phyloP scores from a whole-genome alignment of 2,113 vertebrate genomes.

The Rhea americana region DNA sequence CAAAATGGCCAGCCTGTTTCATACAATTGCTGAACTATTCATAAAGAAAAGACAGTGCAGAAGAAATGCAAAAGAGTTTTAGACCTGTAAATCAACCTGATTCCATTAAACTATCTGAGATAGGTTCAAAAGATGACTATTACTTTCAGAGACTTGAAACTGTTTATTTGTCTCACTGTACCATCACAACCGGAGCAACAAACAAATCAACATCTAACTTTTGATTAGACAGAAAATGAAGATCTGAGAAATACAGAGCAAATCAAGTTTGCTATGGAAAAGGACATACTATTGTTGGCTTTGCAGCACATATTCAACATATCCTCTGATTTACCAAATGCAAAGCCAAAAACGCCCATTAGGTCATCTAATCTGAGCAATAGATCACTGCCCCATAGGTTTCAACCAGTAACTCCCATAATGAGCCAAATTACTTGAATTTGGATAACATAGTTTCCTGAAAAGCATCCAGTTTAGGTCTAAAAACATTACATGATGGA shows the following conservation, averaged over 20 bases:
- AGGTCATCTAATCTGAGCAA: not conserved
- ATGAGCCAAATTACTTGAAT: not conserved
- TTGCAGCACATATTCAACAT: rapidly evolving
- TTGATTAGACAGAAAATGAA: not conserved
- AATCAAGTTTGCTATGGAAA: not conserved
- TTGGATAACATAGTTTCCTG: not conserved
- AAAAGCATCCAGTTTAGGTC: not conserved
- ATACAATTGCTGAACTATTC: not conserved
- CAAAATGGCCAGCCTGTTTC: rapidly evolving
- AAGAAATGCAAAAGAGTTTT: not conserved
- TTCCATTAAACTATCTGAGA: not conserved
- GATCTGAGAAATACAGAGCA: not conserved
- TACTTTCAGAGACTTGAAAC: not conserved
- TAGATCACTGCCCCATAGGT: rapidly evolving
- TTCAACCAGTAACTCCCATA: not conserved
- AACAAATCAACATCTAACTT: not conserved
- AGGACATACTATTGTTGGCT: not conserved
- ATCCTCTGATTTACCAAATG: not conserved
- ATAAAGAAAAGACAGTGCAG: not conserved
- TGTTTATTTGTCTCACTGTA: not conserved
- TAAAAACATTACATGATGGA: not conserved
- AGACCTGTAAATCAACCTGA: not conserved
- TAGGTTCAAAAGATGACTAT: not conserved
- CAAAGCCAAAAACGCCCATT: not conserved
- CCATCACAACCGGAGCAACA: not conserved